Conservation (phyloP, 2,797 vertebrate genomes). For the Thamnophis elegans region DNA sequence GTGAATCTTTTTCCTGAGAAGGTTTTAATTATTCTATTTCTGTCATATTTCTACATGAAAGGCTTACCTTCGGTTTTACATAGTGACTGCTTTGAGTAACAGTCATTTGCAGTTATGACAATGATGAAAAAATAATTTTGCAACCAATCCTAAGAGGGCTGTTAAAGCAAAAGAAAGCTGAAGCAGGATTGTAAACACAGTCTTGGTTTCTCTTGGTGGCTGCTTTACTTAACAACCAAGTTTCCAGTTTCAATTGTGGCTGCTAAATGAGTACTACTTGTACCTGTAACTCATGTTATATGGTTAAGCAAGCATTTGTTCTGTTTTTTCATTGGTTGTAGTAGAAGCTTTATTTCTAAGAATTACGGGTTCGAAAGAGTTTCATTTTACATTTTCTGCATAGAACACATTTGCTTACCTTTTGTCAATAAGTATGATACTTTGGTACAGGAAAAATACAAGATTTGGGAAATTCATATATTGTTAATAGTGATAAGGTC, state of each 20-base stretch:
- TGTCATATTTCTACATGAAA: background rate
- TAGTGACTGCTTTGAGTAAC: background rate
- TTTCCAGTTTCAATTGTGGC: background rate
- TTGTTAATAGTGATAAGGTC: background rate
- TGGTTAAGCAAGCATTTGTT: constrained; percentile 2
- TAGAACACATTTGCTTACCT: background rate
- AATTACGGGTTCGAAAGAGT: constrained; percentile 18
- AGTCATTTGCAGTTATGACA: background rate
- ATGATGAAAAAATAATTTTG: background rate
- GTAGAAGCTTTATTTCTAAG: constrained; percentile 6
- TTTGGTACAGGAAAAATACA: background rate
- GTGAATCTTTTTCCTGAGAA: background rate
- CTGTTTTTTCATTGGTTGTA: background rate
- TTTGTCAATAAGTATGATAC: background rate
- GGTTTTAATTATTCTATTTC: background rate
- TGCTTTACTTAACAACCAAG: background rate
- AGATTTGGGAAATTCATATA: background rate
- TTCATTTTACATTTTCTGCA: background rate
- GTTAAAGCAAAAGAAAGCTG: background rate
- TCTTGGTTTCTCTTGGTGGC: background rate
- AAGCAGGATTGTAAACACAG: background rate
- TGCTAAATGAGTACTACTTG: background rate
- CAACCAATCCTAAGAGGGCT: background rate
- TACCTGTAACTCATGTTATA: background rate
- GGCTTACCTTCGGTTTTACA: constrained; percentile 15